A percentile compares a stretch with the other conserved stretches of the same genome.
phyloP scores from a whole-genome alignment of 1,140 invertebrate genomes.

The Rhyzopertha dominica region DNA sequence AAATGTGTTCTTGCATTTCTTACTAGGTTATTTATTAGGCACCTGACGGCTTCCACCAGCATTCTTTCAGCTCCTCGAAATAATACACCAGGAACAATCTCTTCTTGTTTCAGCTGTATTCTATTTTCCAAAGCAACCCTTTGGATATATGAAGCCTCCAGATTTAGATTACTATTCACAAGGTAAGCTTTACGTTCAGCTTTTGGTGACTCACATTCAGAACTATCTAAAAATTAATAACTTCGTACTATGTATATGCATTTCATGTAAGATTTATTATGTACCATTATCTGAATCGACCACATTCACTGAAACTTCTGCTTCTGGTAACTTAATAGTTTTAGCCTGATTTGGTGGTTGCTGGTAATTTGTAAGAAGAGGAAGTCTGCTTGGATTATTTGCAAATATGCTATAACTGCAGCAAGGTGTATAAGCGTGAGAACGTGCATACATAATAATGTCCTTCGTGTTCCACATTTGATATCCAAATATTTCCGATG shows the following conservation, averaged over 20 bases:
- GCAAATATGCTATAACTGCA: constrained; percentile 26
- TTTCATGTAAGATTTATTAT: background rate
- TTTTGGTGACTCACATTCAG: too few species aligned
- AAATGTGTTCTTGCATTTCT: constrained; percentile 27
- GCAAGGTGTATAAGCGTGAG: constrained; percentile 29
- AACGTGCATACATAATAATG: constrained; percentile 35
- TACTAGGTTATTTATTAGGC: constrained; percentile 37
- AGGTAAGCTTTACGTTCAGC: too few species aligned
- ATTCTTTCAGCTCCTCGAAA: constrained; percentile 33
- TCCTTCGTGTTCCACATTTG: constrained; percentile 34
- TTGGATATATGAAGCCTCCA: constrained; percentile 27
- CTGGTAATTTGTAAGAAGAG: background rate
- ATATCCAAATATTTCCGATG: constrained; percentile 17
- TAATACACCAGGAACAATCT: constrained; percentile 26
- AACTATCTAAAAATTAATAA: too few species aligned
- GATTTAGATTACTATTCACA: constrained; percentile 15
- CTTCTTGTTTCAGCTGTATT: constrained; percentile 34
- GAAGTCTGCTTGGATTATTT: constrained; percentile 1
- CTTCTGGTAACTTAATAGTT: background rate
- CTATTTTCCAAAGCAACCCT: constrained; percentile 35
- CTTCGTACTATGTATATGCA: background rate
- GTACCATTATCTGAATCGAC: background rate
- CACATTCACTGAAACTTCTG: background rate
- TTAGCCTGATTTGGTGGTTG: background rate
- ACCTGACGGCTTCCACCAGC: constrained; percentile 33